phyloP scores from a whole-genome alignment of 2,113 vertebrate species.

The Plecotus auritus region DNA sequence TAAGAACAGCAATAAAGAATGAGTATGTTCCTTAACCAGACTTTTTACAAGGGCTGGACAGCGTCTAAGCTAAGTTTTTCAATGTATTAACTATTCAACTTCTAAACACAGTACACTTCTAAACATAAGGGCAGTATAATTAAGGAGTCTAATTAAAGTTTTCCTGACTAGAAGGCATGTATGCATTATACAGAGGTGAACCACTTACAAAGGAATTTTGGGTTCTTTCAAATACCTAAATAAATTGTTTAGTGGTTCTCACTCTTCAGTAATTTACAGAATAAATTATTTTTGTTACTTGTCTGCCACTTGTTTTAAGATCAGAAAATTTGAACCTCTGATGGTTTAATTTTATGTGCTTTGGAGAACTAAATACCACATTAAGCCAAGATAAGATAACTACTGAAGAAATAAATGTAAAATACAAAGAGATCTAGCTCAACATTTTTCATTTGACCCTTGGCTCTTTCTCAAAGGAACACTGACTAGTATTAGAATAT shows the following conservation, averaged over 20 bases:
- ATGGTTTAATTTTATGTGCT: background rate
- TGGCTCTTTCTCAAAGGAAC: background rate
- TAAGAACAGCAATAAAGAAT: background rate
- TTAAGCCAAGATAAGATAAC: background rate
- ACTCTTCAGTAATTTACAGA: background rate
- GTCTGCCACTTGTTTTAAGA: constrained; percentile 14
- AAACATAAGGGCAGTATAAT: background rate
- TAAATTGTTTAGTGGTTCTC: background rate
- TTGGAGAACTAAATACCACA: background rate
- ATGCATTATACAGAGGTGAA: background rate
- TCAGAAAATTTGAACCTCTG: constrained; percentile 11
- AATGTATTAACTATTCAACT: background rate
- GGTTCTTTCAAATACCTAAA: background rate
- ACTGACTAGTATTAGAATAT: background rate
- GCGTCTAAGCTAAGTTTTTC: background rate
- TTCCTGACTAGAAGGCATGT: background rate
- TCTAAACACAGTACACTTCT: background rate
- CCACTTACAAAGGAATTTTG: background rate
- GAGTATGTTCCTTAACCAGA: background rate
- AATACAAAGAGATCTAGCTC: background rate
- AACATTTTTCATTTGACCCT: background rate
- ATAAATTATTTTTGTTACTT: background rate
- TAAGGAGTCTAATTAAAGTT: background rate
- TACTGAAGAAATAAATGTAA: background rate
- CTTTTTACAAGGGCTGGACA: background rate